These are phyloP conservation scores for Nematopogon swammerdamellus DNA, from an alignment of 2,888 invertebrate species.

Conservation along the genomic window DNA sequence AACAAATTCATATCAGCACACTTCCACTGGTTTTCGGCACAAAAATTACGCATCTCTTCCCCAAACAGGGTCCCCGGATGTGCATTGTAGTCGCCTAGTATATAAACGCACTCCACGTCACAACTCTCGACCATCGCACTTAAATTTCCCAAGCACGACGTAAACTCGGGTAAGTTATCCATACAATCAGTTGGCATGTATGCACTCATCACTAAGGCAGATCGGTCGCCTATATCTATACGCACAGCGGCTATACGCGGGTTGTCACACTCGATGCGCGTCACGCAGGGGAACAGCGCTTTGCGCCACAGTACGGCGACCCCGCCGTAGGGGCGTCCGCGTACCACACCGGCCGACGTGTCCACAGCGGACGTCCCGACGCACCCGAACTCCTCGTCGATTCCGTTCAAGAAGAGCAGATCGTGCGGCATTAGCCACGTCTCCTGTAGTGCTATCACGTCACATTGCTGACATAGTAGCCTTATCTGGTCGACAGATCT, in stretches of 20 bases:
- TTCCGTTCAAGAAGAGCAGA: background rate
- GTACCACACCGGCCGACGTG: slow-evolving; percentile 2
- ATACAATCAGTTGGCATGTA: slow-evolving; percentile 4
- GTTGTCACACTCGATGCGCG: slow-evolving; percentile 2
- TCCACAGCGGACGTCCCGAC: slow-evolving; percentile 4
- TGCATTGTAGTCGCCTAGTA: slow-evolving; percentile 8
- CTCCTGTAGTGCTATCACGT: slow-evolving; percentile 4
- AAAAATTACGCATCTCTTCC: slow-evolving; percentile 5
- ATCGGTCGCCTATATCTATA: background rate
- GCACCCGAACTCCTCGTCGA: slow-evolving; percentile 2
- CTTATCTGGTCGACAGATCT: slow-evolving; percentile 1
- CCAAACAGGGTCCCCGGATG: slow-evolving; percentile 6
- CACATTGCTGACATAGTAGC: background rate
- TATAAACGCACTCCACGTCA: slow-evolving; percentile 5
- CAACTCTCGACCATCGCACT: slow-evolving; percentile 6
- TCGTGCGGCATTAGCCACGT: slow-evolving; percentile 6
- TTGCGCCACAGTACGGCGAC: slow-evolving; percentile 5
- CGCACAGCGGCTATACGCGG: background rate
- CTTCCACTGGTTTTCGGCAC: slow-evolving; percentile 1
- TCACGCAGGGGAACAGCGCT: background rate
- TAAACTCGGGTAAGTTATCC: slow-evolving; percentile 3
- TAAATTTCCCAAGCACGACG: slow-evolving; percentile 5
- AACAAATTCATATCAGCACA: slow-evolving; percentile 3
- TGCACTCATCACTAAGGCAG: background rate
- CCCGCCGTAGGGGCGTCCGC: slow-evolving; percentile 4